Evolutionary conservation across 1,140 invertebrate species (phyloP).

Genomic region (Chelonus insularis): DNA sequence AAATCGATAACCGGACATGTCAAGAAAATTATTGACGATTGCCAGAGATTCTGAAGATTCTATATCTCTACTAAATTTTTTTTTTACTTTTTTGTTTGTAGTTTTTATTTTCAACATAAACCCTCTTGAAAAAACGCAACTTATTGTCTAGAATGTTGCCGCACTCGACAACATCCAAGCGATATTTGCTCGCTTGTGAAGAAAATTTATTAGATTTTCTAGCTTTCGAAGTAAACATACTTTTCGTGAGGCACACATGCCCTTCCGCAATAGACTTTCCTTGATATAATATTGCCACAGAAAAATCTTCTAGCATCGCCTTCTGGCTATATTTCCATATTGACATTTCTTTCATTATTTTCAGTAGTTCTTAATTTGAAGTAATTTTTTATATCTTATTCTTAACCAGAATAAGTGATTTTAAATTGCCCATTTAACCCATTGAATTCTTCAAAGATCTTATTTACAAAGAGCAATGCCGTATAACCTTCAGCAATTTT

Average conservation of each 20-base stretch:
- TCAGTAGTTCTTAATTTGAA: no score
- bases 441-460: no score
- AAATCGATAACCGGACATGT: conserved; percentile 21
- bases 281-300: conserved; percentile 7
- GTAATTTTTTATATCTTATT: no score
- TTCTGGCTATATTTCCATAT: no score
- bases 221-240: conserved; percentile 38
- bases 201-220: conserved; percentile 38
- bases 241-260: conserved; percentile 37
- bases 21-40: not conserved
- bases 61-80: not conserved
- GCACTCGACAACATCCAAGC: not conserved
- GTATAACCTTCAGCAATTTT: no score
- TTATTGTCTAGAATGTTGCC: conserved; percentile 1
- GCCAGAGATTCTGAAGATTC: not conserved
- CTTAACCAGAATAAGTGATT: no score
- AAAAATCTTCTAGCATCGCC: not conserved
- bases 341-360: no score
- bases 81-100: no score
- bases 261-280: conserved; percentile 1
- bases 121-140: not conserved
- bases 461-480: no score
- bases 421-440: no score
- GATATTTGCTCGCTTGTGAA: not conserved
- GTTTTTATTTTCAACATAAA: no score